Evolutionary conservation across 1,140 invertebrate species (phyloP).

Genomic region (Sycobia sp.): DNA sequence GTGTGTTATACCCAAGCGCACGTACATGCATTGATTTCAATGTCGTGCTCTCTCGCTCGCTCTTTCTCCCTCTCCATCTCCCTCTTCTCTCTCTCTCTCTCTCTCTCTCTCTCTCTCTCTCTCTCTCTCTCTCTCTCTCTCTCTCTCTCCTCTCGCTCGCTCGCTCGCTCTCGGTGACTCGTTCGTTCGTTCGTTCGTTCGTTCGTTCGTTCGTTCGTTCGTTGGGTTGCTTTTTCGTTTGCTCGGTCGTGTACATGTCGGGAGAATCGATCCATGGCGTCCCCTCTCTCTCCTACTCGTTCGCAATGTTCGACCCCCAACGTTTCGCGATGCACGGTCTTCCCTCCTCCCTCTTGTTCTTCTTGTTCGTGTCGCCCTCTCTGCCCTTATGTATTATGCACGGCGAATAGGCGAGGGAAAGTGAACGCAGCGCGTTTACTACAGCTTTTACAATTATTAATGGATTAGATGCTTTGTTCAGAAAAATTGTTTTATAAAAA

Average conservation of each 20-base stretch:
- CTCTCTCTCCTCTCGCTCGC: not conserved
- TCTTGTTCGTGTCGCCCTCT: not conserved
- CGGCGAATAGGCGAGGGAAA: slow-evolving; percentile 1
- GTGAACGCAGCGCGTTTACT: not conserved
- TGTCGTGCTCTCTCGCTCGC: not conserved
- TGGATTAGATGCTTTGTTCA: no score
- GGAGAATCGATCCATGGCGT: not conserved
- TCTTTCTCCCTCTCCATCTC: not conserved
- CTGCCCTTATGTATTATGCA: slow-evolving; percentile 26
- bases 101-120: not conserved
- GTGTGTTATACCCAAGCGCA: no score
- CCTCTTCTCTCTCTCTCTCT: slow-evolving; percentile 3
- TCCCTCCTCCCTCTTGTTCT: not conserved
- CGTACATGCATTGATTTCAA: not conserved
- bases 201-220: not conserved
- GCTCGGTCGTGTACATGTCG: no score
- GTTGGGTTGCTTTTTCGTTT: no score
- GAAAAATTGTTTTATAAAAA: no score
- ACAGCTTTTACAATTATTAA: no score
- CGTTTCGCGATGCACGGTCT: slow-evolving; percentile 20
- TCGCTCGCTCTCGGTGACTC: not conserved
- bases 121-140: not conserved
- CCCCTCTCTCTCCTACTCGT: not conserved
- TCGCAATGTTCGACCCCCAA: not conserved
- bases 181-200: not conserved